Evolutionary conservation across 1,140 invertebrate species (phyloP).

Genomic region (Drosophila micromelanica): DNA sequence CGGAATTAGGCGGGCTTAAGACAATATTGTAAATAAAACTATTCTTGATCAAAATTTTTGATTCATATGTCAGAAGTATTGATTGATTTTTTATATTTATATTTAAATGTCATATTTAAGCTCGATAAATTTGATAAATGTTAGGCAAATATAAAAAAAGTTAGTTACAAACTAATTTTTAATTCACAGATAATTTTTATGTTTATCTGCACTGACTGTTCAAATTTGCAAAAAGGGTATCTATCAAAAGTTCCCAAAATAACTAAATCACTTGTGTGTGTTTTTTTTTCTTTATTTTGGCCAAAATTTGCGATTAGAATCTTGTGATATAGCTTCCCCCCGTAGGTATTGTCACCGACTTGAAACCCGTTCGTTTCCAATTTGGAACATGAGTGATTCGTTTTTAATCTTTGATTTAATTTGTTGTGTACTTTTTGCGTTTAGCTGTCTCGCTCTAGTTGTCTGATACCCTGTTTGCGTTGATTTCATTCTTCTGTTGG

Average conservation of each 20-base stretch:
- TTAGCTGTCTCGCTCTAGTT: constrained; percentile 1
- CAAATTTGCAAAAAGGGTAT: neutral
- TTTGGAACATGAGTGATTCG: constrained; percentile 77
- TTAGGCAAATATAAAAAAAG: too few species aligned
- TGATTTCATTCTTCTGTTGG: neutral
- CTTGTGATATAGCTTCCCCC: constrained; percentile 33
- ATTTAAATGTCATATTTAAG: too few species aligned
- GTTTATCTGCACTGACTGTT: too few species aligned
- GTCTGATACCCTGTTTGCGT: neutral
- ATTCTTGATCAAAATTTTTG: too few species aligned
- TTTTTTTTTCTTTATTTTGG: constrained; percentile 46
- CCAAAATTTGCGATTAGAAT: constrained; percentile 57
- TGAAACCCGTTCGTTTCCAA: constrained; percentile 40
- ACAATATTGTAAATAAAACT: neutral
- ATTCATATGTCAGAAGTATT: too few species aligned
- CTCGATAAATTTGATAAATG: too few species aligned
- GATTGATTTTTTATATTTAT: too few species aligned
- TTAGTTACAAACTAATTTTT: too few species aligned
- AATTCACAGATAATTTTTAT: too few species aligned
- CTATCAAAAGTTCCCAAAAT: neutral
- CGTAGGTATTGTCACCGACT: neutral
- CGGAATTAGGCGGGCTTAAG: too few species aligned
- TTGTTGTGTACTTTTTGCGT: constrained; percentile 52
- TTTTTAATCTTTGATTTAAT: constrained; percentile 78
- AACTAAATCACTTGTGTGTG: neutral